Evolutionary conservation across 2,113 vertebrate genomes (phyloP).

Genomic region (Corapipo altera): DNA sequence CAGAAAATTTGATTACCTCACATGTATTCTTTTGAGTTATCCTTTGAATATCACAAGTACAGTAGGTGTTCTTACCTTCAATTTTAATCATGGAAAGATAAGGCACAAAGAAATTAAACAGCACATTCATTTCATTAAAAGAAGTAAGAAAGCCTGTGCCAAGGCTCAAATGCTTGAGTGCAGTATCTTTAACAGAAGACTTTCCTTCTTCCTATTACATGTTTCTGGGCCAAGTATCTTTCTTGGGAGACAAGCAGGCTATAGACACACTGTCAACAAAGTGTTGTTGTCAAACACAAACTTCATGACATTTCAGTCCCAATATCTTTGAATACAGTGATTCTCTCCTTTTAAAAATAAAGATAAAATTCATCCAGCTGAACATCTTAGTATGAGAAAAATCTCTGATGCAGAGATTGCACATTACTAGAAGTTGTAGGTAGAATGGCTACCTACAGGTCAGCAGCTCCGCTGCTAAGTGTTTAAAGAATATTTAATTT

Average conservation of each 20-base stretch:
- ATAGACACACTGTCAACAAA: neutral
- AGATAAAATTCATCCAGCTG: neutral
- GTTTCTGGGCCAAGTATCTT: neutral
- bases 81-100: neutral
- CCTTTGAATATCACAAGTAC: neutral
- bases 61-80: neutral
- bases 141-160: neutral
- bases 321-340: neutral
- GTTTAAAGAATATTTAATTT: neutral
- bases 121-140: neutral
- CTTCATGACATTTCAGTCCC: neutral
- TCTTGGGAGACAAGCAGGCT: neutral
- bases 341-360: neutral
- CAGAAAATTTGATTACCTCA: neutral
- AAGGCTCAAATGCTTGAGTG: neutral
- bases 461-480: neutral
- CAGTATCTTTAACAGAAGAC: neutral
- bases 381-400: neutral
- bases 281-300: neutral
- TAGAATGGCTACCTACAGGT: neutral
- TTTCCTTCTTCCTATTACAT: neutral
- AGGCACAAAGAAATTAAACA: neutral
- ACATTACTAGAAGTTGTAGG: neutral
- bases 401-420: neutral
- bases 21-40: neutral